A percentile compares a stretch with the other conserved stretches of the same genome.
These are phyloP conservation scores for Thinocorus orbignyianus DNA, from an alignment of 2,113 vertebrate genomes.

Conservation along the genomic window DNA sequence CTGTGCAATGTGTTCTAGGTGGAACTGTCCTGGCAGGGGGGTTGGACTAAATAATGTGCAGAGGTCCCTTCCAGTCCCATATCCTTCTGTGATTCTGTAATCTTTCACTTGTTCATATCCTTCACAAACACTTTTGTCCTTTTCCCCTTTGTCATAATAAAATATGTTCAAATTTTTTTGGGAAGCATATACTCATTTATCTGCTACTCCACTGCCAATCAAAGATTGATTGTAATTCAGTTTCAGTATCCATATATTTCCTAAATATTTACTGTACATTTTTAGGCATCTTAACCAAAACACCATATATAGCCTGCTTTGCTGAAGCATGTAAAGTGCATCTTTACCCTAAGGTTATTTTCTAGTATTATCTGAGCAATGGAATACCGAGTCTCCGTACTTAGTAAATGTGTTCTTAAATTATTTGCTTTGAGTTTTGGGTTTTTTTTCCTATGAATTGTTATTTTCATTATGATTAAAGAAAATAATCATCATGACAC, in stretches of 20 bases:
- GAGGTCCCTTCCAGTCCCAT: too few relatives aligned
- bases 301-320: not conserved
- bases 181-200: not conserved
- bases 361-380: not conserved
- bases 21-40: too few relatives aligned
- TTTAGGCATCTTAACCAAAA: not conserved
- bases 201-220: not conserved
- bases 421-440: not conserved
- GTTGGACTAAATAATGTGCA: too few relatives aligned
- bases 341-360: not conserved
- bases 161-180: not conserved
- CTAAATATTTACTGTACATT: not conserved
- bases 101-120: not conserved
- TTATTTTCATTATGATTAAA: not conserved
- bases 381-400: not conserved
- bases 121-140: not conserved
- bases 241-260: not conserved
- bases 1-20: too few relatives aligned
- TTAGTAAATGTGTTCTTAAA: not conserved
- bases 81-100: too few relatives aligned
- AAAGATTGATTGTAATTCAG: not conserved
- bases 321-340: not conserved
- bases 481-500: not conserved
- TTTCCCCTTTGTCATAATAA: not conserved
- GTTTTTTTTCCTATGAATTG: not conserved